Evolutionary conservation across 2,797 vertebrate genomes (phyloP).

Genomic region (Scolopax rusticola): DNA sequence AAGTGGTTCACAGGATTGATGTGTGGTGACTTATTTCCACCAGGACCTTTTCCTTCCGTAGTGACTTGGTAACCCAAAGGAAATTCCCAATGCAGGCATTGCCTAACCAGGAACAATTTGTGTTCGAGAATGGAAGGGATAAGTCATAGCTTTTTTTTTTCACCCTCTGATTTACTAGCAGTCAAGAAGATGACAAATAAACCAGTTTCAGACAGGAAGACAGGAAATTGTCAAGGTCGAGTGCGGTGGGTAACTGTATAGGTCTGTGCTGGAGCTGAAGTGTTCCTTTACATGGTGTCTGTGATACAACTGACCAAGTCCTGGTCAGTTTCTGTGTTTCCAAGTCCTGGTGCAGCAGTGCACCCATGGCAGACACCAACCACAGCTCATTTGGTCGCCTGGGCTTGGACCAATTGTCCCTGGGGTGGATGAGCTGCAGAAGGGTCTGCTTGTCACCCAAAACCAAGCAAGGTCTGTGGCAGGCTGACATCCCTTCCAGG

Average conservation of each 20-base stretch:
- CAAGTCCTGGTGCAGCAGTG: not conserved
- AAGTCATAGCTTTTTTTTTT: not conserved
- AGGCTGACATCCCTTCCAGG: not conserved
- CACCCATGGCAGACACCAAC: not conserved
- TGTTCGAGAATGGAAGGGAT: conserved; percentile 15
- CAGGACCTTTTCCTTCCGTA: not conserved
- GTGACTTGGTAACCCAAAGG: conserved; percentile 8
- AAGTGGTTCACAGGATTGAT: not conserved
- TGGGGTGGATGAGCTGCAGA: not conserved
- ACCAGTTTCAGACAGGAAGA: conserved; percentile 22
- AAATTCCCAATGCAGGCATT: conserved; percentile 6
- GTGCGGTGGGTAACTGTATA: not conserved
- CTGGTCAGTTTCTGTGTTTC: not conserved
- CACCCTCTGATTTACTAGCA: not conserved
- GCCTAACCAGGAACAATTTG: not conserved
- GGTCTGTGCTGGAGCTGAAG: not conserved
- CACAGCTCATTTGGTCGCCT: not conserved
- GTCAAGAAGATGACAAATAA: not conserved
- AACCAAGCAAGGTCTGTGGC: not conserved
- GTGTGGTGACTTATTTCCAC: conserved; percentile 20
- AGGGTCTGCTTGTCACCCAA: no score
- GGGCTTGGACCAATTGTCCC: not conserved
- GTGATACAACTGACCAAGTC: not conserved
- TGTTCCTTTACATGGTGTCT: not conserved
- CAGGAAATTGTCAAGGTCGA: conserved; percentile 5